Evolutionary conservation across 2,797 vertebrate species (phyloP).

Genomic region (Scolopax rusticola): DNA sequence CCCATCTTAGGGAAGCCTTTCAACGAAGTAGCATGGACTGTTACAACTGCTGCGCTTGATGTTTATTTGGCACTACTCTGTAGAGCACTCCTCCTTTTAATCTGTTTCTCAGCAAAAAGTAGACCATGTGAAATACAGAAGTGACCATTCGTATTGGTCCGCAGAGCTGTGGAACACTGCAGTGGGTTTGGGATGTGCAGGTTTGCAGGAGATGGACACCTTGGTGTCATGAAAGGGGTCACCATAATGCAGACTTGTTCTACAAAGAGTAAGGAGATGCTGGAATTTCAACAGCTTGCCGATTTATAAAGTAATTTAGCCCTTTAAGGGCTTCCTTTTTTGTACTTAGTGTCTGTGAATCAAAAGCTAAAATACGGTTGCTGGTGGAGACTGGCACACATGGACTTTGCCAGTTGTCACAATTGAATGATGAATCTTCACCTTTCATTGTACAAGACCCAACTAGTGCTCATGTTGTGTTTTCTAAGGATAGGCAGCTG

Average conservation of each 20-base stretch:
- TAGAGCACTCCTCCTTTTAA: neutral
- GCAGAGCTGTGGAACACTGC: neutral
- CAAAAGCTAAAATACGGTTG: neutral
- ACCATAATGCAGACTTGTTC: neutral
- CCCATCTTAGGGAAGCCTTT: neutral
- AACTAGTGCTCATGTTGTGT: accelerated
- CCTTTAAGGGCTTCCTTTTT: neutral
- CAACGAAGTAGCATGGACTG: neutral
- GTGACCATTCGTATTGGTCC: neutral
- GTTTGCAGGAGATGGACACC: neutral
- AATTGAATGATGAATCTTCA: neutral
- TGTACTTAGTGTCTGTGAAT: neutral
- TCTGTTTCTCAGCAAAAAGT: neutral
- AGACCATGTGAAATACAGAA: neutral
- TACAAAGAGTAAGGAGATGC: neutral
- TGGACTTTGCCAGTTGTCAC: neutral
- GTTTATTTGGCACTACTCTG: neutral
- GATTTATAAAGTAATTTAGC: neutral
- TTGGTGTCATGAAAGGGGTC: neutral
- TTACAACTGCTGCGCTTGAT: neutral
- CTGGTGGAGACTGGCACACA: neutral
- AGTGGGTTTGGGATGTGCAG: accelerated
- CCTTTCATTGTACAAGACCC: neutral
- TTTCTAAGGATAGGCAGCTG: neutral
- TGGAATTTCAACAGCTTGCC: neutral